Conservation (phyloP, 2,113 vertebrate genomes). For the Siniperca chuatsi region DNA sequence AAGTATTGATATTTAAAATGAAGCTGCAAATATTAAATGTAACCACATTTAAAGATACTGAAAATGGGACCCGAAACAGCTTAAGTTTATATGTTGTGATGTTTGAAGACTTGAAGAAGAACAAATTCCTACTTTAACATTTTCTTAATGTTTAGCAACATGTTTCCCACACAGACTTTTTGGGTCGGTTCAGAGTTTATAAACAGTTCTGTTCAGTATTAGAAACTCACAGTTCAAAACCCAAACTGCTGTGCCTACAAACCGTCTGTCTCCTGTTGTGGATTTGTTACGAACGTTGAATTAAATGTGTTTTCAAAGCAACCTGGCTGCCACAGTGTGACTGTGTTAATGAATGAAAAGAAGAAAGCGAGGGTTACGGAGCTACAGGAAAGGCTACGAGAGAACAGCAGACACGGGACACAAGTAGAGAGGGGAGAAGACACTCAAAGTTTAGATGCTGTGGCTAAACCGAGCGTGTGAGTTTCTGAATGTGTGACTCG, state of each 20-base stretch:
- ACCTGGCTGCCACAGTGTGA: not conserved
- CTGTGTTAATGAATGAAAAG: too few relatives aligned
- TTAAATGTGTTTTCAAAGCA: slow-evolving; percentile 28
- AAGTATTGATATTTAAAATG: not conserved
- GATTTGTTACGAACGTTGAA: slow-evolving; percentile 1
- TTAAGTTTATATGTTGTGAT: not conserved
- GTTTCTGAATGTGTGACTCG: too few relatives aligned
- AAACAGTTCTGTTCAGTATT: not conserved
- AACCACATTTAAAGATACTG: not conserved
- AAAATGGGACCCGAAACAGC: not conserved
- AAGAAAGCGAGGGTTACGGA: too few relatives aligned
- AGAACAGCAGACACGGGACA: too few relatives aligned
- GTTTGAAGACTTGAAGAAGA: not conserved
- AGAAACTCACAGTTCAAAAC: not conserved
- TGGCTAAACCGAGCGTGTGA: too few relatives aligned
- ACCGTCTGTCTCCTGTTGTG: not conserved
- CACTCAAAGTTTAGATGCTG: too few relatives aligned
- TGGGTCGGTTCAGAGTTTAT: too few relatives aligned
- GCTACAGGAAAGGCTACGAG: too few relatives aligned
- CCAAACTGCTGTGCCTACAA: slow-evolving; percentile 4
- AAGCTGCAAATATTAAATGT: slow-evolving; percentile 1
- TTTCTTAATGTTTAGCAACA: too few relatives aligned
- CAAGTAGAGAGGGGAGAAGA: too few relatives aligned
- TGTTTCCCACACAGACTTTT: not conserved
- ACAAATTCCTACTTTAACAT: too few relatives aligned